These are phyloP conservation scores for Drosophila phalerata DNA, from an alignment of 2,888 invertebrate species.

Conservation along the genomic window DNA sequence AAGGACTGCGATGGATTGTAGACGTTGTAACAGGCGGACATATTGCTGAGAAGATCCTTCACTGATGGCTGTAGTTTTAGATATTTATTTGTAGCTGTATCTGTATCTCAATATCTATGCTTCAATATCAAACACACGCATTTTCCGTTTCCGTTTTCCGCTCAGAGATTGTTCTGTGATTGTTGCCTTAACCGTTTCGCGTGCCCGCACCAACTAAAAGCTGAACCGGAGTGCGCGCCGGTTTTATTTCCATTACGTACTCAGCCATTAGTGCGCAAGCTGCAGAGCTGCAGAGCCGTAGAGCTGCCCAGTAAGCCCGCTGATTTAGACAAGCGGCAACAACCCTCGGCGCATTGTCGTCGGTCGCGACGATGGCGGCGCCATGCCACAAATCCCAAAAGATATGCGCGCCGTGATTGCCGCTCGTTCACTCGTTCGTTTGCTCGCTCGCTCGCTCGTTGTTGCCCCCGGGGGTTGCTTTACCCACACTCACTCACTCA, in stretches of 20 bases:
- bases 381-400: conserved; percentile 81
- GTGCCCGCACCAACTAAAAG: conserved; percentile 84
- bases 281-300: conserved; percentile 31
- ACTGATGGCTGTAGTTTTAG: conserved; percentile 7
- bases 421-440: conserved; percentile 30
- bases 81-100: conserved; percentile 12
- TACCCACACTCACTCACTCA: conserved; percentile 37
- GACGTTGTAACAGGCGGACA: conserved; percentile 83
- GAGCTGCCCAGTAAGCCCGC: conserved; percentile 71
- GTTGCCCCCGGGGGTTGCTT: conserved; percentile 78
- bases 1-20: conserved; percentile 74
- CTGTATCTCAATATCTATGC: conserved; percentile 13
- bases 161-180: conserved; percentile 20
- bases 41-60: conserved; percentile 43
- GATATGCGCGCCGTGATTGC: conserved; percentile 78
- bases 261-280: conserved; percentile 66
- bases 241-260: conserved; percentile 77
- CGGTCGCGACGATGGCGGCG: conserved; percentile 83
- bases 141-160: conserved; percentile 44
- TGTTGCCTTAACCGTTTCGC: conserved; percentile 76
- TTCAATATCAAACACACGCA: conserved; percentile 38
- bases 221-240: conserved; percentile 75
- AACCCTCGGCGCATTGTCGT: conserved; percentile 83
- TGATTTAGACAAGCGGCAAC: conserved; percentile 71
- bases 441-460: conserved; percentile 19